phyloP scores from a whole-genome alignment of 1,140 invertebrate species.

The Littorina saxatilis region DNA sequence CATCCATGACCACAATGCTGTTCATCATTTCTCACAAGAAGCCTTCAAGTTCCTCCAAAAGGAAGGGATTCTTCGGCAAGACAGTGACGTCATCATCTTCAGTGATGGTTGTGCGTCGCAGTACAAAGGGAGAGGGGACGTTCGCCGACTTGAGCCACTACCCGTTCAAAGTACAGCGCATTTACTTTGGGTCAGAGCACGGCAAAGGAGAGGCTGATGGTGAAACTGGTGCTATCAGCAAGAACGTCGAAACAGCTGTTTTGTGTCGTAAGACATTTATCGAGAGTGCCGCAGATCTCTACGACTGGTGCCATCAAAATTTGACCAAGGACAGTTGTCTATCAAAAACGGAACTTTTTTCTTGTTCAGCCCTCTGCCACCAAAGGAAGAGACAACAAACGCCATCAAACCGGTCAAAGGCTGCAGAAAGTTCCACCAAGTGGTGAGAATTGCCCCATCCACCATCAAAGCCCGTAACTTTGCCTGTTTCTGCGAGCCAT shows the following conservation, averaged over 20 bases:
- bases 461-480: not conserved
- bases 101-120: slow-evolving; percentile 32
- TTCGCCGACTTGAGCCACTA: slow-evolving; percentile 13
- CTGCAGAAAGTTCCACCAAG: not conserved
- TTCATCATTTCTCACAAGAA: slow-evolving; percentile 28
- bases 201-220: slow-evolving; percentile 39
- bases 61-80: not conserved
- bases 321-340: not conserved
- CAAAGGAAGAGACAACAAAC: not conserved
- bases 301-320: not conserved
- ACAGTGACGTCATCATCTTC: not conserved
- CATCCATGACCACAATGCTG: slow-evolving; percentile 49
- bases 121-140: slow-evolving; percentile 31
- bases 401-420: not conserved
- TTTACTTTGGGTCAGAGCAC: slow-evolving; percentile 29
- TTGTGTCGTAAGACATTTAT: not conserved
- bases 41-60: slow-evolving; percentile 31
- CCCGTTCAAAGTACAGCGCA: not conserved
- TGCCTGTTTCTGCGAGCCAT: not conserved
- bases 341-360: slow-evolving; percentile 1
- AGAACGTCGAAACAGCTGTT: not conserved
- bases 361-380: not conserved
- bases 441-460: not conserved
- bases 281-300: slow-evolving; percentile 2
- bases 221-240: slow-evolving; percentile 28